These are phyloP conservation scores for Strigamia transsilvanica DNA, from an alignment of 2,888 invertebrate species.

Conservation along the genomic window DNA sequence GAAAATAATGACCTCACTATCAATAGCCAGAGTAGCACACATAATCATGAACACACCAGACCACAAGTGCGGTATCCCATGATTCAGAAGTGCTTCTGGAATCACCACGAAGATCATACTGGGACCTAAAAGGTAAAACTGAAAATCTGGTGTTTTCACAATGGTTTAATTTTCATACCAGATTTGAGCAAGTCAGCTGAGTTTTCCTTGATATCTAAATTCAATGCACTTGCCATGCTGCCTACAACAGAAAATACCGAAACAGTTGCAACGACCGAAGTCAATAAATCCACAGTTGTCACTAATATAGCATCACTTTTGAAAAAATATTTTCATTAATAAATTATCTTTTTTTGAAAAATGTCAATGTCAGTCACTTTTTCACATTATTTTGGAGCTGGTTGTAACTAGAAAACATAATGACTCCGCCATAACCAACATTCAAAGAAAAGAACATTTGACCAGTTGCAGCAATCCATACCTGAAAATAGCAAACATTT, in stretches of 20 bases:
- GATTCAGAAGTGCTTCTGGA: too few relatives aligned
- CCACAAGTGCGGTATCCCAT: too few relatives aligned
- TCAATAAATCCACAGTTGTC: neutral
- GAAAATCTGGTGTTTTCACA: too few relatives aligned
- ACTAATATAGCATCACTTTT: neutral
- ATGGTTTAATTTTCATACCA: neutral
- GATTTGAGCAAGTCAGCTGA: neutral
- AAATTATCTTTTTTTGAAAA: neutral
- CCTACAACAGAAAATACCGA: neutral
- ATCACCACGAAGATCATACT: too few relatives aligned
- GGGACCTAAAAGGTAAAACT: too few relatives aligned
- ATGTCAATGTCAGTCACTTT: neutral
- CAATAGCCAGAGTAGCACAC: too few relatives aligned
- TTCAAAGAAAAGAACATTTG: slow-evolving; percentile 31
- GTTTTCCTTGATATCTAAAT: too few relatives aligned
- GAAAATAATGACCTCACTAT: too few relatives aligned
- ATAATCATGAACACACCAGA: too few relatives aligned
- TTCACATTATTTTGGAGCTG: neutral
- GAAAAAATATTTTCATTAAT: neutral
- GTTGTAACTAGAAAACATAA: slow-evolving; percentile 19
- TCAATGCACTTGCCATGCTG: neutral
- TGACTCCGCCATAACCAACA: neutral
- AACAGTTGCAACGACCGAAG: neutral
- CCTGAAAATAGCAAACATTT: neutral
- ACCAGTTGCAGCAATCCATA: neutral